A percentile compares a stretch with the other conserved stretches of the same genome.
These are phyloP conservation scores for Oreohelix idahoensis DNA, from an alignment of 1,140 invertebrate genomes.

Conservation along the genomic window DNA sequence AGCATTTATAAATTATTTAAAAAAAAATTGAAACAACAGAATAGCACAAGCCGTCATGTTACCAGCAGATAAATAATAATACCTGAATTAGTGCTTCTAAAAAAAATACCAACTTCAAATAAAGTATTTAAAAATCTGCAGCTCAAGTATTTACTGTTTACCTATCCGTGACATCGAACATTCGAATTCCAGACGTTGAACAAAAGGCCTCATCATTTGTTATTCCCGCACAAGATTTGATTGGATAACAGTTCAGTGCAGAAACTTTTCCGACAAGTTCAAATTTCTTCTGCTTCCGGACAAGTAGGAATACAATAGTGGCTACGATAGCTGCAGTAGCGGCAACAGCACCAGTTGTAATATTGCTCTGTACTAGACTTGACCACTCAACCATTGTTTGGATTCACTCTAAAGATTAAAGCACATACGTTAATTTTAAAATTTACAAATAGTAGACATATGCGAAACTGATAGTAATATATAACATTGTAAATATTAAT, in stretches of 20 bases:
- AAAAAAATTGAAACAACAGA: too few relatives aligned
- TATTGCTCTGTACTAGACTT: not conserved
- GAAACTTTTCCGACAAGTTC: slow-evolving; percentile 31
- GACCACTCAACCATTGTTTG: slow-evolving; percentile 12
- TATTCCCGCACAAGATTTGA: slow-evolving; percentile 24
- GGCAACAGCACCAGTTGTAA: slow-evolving; percentile 1
- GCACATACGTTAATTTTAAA: too few relatives aligned
- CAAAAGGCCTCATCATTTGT: slow-evolving; percentile 10
- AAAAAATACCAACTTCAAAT: too few relatives aligned
- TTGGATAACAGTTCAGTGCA: slow-evolving; percentile 12
- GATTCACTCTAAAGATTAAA: not conserved
- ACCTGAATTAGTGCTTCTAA: too few relatives aligned
- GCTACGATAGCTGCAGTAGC: not conserved
- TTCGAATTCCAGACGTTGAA: not conserved
- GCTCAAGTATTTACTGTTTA: not conserved
- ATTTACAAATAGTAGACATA: too few relatives aligned
- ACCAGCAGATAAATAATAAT: too few relatives aligned
- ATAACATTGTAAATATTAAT: too few relatives aligned
- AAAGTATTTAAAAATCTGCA: too few relatives aligned
- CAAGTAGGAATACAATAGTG: not conserved
- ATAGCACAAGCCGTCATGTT: too few relatives aligned
- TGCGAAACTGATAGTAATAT: too few relatives aligned
- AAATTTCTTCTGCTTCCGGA: not conserved
- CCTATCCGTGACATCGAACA: slow-evolving; percentile 20
- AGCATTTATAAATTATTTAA: too few relatives aligned